phyloP scores from a whole-genome alignment of 2,797 vertebrate species.

The Tamandua tetradactyla region DNA sequence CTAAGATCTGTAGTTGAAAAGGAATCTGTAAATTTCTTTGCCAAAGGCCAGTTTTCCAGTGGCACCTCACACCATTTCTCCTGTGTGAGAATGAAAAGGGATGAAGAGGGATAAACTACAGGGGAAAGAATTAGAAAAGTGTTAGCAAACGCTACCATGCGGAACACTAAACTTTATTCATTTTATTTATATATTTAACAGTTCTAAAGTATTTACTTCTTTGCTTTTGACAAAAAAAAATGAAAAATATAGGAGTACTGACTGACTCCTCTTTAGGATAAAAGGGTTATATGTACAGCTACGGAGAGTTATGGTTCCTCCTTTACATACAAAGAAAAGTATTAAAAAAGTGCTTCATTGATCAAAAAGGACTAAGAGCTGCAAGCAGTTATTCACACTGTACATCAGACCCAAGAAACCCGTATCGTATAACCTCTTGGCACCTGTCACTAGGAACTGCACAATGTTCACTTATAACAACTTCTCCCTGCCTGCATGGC shows the following conservation, averaged over 20 bases:
- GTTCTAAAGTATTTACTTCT: constrained; percentile 90
- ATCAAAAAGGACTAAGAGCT: constrained; percentile 87
- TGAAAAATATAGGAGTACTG: constrained; percentile 88
- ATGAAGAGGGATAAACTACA: constrained; percentile 19
- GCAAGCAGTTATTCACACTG: constrained; percentile 89
- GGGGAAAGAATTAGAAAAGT: constrained; percentile 61
- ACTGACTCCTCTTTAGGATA: constrained; percentile 84
- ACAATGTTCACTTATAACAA: constrained; percentile 58
- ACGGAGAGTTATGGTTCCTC: constrained; percentile 85
- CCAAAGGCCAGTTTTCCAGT: constrained; percentile 8
- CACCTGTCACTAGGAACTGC: constrained; percentile 80
- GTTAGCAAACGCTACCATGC: constrained; percentile 85
- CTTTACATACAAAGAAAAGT: constrained; percentile 88
- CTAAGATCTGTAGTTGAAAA: constrained; percentile 5
- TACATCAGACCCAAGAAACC: constrained; percentile 85
- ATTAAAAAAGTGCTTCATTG: constrained; percentile 89
- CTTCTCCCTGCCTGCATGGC: constrained; percentile 37
- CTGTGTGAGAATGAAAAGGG: neutral
- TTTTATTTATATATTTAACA: constrained; percentile 91
- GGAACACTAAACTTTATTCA: constrained; percentile 88
- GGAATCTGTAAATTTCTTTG: constrained; percentile 30
- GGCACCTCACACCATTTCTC: constrained; percentile 31
- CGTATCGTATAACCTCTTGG: constrained; percentile 85
- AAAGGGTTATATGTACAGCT: constrained; percentile 86
- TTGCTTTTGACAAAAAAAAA: constrained; percentile 87